Evolutionary conservation across 2,797 vertebrate genomes (phyloP).

Genomic region (Trachurus trachurus): DNA sequence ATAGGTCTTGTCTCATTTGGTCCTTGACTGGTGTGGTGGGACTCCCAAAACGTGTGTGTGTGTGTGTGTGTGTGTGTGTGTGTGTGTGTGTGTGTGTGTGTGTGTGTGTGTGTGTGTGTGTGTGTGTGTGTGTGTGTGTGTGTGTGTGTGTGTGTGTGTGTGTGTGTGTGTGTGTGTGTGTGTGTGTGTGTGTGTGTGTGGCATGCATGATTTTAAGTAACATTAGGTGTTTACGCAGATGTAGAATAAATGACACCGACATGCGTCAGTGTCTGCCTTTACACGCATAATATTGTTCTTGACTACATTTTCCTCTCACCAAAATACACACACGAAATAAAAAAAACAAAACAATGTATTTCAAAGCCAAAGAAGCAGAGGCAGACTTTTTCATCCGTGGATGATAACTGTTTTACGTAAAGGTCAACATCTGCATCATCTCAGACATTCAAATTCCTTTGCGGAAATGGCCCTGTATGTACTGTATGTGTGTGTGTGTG

Average conservation of each 20-base stretch:
- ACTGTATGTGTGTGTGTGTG: neutral
- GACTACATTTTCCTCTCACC: constrained; percentile 1
- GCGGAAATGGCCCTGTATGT: neutral
- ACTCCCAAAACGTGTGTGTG: constrained; percentile 43
- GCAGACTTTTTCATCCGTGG: neutral
- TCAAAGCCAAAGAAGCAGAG: neutral
- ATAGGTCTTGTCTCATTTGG: constrained; percentile 81
- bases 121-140: constrained; percentile 25
- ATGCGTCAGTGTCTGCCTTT: constrained; percentile 47
- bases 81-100: constrained; percentile 14
- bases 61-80: neutral
- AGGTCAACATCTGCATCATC: constrained; percentile 18
- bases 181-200: neutral
- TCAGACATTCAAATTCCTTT: constrained; percentile 7
- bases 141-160: neutral
- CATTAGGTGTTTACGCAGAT: constrained; percentile 51
- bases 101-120: neutral
- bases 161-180: constrained; percentile 17
- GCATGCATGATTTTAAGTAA: constrained; percentile 37
- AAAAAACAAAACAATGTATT: constrained; percentile 18
- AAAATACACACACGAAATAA: constrained; percentile 9
- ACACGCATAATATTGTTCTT: constrained; percentile 41
- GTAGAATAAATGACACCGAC: constrained; percentile 48
- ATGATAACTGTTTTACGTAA: constrained; percentile 13
- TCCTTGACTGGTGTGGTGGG: constrained; percentile 65